Base-by-base conservation (phyloP, 2,113 vertebrate genomes). In the Clarias magur region DNA sequence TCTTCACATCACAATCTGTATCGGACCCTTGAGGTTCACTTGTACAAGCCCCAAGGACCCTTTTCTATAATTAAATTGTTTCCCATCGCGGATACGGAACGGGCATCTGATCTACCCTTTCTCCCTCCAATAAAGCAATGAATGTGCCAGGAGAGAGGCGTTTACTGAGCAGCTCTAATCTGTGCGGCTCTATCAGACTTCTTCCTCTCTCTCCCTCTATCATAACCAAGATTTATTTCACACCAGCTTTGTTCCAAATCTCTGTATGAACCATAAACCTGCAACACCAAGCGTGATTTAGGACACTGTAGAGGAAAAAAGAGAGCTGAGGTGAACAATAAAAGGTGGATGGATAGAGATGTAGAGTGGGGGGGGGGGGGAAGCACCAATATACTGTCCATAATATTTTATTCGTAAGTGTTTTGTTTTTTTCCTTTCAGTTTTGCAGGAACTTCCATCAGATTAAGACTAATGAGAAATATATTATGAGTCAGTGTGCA, bases 401-500 rank as follows among this genome's bases (percentile, higher is more conserved):
- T 48, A 48, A 48, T 48, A 48, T 7, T 48, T 48, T 48, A 48
- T 48, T 9, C 7, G 7, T 48, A 48, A 48, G 42, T 76, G 19
- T 12, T n/a, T 17, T 7, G 0, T 79, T 16, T 54, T 3, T 56
- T n/a, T 17, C 11, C 15, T 10, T 30, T 9, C 19, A 3, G 0
- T 59, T 23, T 21, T 17, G 75, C 27, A n/a, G 34, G 42, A 23
- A 76, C 34, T 75, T 63, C 65, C 63, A 73, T 83, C 63, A 60
- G 75, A 86, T 80, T 84, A 76, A 76, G 85, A 75, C 79, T 89
- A 89, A 86, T 86, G 88, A 81, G 78, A 63, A 89, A 84, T 84
- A 80, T 68, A 73, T 83, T 70, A 53, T 4, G 30, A 48, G 72
- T 7, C 60, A 25, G 34, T 25, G n/a, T 75, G 85, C 86, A 84